Conservation (phyloP, 35 echinoderm and acorn worm genomes). For the Heliocidaris erythrogramma region DNA sequence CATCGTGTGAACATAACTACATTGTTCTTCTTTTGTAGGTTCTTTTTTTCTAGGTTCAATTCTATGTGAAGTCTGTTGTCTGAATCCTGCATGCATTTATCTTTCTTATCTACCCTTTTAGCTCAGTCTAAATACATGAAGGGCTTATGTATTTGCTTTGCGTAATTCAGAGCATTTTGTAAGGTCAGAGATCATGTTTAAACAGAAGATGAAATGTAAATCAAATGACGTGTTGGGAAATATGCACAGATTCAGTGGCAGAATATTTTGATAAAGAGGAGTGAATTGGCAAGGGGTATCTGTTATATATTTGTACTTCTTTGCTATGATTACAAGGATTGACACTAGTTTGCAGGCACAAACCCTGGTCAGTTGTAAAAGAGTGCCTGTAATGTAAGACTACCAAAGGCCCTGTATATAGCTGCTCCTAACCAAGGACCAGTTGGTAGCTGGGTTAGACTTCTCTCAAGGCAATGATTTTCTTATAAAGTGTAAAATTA, state of each 20-base stretch:
- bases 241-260: not conserved
- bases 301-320: no score
- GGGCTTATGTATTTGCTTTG: not conserved
- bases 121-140: not conserved
- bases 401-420: no score
- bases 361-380: no score
- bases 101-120: not conserved
- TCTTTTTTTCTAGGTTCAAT: not conserved
- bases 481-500: no score
- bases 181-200: slow-evolving; percentile 2
- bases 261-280: not conserved
- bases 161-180: not conserved
- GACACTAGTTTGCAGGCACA: no score
- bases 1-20: no score
- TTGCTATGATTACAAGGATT: no score
- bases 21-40: no score
- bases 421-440: no score
- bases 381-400: no score
- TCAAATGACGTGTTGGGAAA: not conserved
- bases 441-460: no score
- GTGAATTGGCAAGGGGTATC: not conserved
- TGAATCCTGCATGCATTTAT: not conserved
- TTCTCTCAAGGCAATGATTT: no score
- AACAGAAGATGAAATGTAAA: not conserved
- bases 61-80: not conserved